These are phyloP conservation scores for Actenoides hombroni DNA, from an alignment of 2,113 vertebrate species.

Conservation along the genomic window DNA sequence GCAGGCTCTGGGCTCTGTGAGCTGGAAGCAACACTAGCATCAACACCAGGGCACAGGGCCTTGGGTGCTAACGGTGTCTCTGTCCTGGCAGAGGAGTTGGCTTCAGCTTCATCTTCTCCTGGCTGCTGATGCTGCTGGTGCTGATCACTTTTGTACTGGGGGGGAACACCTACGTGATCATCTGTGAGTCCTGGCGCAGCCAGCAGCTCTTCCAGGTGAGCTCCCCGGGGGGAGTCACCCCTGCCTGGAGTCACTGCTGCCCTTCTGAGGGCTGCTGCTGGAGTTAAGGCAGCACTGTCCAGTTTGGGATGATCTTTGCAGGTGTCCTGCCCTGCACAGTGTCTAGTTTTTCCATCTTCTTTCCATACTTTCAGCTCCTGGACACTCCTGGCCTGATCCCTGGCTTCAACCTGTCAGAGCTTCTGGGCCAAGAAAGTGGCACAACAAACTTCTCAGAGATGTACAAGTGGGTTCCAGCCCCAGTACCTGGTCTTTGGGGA, in stretches of 20 bases:
- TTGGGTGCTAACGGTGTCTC: background rate
- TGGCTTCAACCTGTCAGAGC: conserved; percentile 46
- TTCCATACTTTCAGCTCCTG: conserved; percentile 68
- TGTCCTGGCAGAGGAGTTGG: conserved; percentile 76
- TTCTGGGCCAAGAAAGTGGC: conserved; percentile 44
- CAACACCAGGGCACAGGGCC: fast-evolving
- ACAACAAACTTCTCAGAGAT: conserved; percentile 66
- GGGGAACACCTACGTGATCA: conserved; percentile 75
- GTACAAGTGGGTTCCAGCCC: conserved; percentile 75
- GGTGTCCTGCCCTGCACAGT: background rate
- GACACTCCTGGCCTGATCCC: conserved; percentile 71
- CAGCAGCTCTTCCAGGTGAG: conserved; percentile 81
- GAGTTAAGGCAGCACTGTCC: background rate
- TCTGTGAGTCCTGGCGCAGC: conserved; percentile 79
- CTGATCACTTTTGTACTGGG: conserved; percentile 78
- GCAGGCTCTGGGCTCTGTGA: background rate
- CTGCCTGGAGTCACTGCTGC: background rate
- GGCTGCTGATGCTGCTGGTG: conserved; percentile 86
- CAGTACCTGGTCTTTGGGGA: background rate
- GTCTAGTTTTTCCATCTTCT: background rate
- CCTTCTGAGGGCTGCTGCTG: background rate
- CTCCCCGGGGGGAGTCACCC: background rate
- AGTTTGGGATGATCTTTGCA: background rate
- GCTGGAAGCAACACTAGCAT: background rate
- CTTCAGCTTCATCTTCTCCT: conserved; percentile 88